Conservation (phyloP, 2,113 vertebrate species). For the Struthio camelus region DNA sequence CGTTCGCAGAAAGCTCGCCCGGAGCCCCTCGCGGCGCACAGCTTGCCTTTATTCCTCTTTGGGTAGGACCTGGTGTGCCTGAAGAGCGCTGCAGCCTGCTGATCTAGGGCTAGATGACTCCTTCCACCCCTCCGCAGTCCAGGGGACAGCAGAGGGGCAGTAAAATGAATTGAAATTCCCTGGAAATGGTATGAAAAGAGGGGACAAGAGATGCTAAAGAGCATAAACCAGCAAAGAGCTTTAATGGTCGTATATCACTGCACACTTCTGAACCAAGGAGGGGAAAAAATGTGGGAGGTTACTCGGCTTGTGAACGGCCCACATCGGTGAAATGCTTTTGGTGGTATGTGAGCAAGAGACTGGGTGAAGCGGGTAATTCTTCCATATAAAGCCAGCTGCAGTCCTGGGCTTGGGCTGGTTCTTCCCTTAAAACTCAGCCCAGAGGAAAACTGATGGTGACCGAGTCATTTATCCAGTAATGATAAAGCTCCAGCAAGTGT, state of each 20-base stretch:
- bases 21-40: conserved; percentile 31
- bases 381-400: not conserved
- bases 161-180: conserved; percentile 34
- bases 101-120: not conserved
- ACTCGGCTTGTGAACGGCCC: not conserved
- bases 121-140: not conserved
- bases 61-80: not conserved
- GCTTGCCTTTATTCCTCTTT: conserved; percentile 46
- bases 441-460: not conserved
- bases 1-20: not conserved
- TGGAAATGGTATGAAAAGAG: conserved; percentile 18
- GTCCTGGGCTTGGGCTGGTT: not conserved
- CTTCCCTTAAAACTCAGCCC: not conserved
- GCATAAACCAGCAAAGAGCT: conserved; percentile 27
- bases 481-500: not conserved
- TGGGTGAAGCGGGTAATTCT: not conserved
- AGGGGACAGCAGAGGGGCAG: not conserved
- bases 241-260: not conserved
- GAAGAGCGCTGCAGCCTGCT: conserved; percentile 28
- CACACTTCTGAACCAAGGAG: not conserved
- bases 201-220: conserved; percentile 20
- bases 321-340: not conserved
- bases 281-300: not conserved
- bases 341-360: not conserved
- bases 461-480: conserved; percentile 6